Conservation (phyloP, 2,797 vertebrate species). For the Rhinogobio ventralis region DNA sequence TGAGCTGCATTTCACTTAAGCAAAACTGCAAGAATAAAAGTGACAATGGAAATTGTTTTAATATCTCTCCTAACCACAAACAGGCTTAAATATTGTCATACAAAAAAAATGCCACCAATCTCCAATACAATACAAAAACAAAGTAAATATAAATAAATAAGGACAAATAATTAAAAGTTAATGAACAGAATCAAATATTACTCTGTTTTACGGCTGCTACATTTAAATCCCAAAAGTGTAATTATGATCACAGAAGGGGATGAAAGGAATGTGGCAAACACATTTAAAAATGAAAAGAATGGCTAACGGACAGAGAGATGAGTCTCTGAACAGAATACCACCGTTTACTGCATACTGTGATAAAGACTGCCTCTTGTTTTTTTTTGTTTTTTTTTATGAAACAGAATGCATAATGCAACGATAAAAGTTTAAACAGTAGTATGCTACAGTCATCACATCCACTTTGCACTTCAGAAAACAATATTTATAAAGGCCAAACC, state of each 20-base stretch:
- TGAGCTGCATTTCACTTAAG: neutral
- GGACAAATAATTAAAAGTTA: conserved; percentile 1
- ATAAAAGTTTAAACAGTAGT: neutral
- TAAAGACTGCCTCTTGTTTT: neutral
- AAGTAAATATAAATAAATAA: conserved; percentile 5
- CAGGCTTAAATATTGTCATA: neutral
- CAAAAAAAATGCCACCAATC: neutral
- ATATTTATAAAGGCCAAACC: too few relatives aligned
- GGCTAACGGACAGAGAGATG: neutral
- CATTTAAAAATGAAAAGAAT: neutral
- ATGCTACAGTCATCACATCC: neutral
- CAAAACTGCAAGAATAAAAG: neutral
- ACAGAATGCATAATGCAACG: neutral
- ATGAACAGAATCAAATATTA: conserved; percentile 11
- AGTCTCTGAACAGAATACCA: neutral
- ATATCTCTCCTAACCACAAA: conserved; percentile 14
- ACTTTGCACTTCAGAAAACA: neutral
- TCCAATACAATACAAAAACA: neutral
- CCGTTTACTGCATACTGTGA: neutral
- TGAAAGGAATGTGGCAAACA: neutral
- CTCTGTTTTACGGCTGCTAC: neutral
- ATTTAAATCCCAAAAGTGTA: conserved; percentile 24
- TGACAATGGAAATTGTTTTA: neutral
- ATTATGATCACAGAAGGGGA: conserved; percentile 24
- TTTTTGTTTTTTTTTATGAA: too few relatives aligned